Evolutionary conservation across 2,888 invertebrate genomes (phyloP).

Genomic region (Margaritifera margaritifera): DNA sequence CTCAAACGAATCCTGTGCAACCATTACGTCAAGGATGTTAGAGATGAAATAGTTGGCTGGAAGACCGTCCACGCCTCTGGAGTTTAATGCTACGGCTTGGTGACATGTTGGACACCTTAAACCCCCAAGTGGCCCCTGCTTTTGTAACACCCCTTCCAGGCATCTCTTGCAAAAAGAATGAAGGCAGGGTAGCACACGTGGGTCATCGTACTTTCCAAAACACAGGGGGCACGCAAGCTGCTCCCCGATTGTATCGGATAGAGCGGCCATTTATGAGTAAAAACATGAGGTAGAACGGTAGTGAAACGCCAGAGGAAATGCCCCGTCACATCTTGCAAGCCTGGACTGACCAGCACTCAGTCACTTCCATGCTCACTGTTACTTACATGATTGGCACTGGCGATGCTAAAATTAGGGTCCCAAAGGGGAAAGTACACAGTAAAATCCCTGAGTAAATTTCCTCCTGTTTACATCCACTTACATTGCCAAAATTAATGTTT

Average conservation of each 20-base stretch:
- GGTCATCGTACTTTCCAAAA: constrained; percentile 65
- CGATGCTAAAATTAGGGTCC: constrained; percentile 5
- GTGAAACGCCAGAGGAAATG: constrained; percentile 17
- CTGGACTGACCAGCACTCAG: constrained; percentile 21
- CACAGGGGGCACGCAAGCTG: constrained; percentile 68
- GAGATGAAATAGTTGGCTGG: constrained; percentile 68
- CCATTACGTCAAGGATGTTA: constrained; percentile 69
- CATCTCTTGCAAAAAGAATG: constrained; percentile 72
- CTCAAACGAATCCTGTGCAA: constrained; percentile 65
- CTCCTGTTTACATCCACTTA: constrained; percentile 15
- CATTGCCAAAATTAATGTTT: constrained; percentile 23
- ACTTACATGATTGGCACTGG: constrained; percentile 23
- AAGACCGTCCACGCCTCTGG: constrained; percentile 63
- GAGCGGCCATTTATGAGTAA: constrained; percentile 56
- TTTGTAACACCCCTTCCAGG: constrained; percentile 53
- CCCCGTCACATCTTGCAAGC: constrained; percentile 14
- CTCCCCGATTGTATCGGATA: constrained; percentile 57
- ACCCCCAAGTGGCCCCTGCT: constrained; percentile 32
- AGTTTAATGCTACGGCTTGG: constrained; percentile 56
- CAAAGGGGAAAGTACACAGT: constrained; percentile 9
- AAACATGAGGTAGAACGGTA: constrained; percentile 59
- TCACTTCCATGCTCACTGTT: constrained; percentile 8
- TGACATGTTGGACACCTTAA: constrained; percentile 68
- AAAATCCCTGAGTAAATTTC: constrained; percentile 18
- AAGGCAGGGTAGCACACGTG: constrained; percentile 71